Evolutionary conservation across 2,888 invertebrate genomes (phyloP).

Genomic region (Lasioglossum figueresi): DNA sequence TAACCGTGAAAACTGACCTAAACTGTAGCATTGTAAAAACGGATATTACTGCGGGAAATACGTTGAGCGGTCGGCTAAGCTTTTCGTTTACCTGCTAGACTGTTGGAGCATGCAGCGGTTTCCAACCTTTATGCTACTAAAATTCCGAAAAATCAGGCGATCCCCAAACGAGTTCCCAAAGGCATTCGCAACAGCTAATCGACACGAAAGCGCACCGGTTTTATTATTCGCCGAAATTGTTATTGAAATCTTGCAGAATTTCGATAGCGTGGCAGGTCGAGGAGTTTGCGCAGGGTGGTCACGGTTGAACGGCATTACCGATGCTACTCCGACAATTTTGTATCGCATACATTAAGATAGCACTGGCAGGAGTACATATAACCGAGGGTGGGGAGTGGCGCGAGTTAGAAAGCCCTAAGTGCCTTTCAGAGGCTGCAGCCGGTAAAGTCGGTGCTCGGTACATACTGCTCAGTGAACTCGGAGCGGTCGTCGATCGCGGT

Average conservation of each 20-base stretch:
- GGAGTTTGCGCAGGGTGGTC: background rate
- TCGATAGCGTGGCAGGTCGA: background rate
- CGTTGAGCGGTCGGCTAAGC: too few relatives aligned
- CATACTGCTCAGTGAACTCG: conserved; percentile 78
- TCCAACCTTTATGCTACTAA: too few relatives aligned
- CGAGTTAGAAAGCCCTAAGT: conserved; percentile 72
- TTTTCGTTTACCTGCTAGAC: too few relatives aligned
- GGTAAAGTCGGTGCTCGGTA: conserved; percentile 75
- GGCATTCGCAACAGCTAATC: too few relatives aligned
- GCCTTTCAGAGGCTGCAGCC: conserved; percentile 69
- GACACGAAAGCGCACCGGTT: background rate
- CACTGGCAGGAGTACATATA: background rate
- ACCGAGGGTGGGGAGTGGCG: conserved; percentile 56
- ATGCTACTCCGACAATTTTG: conserved; percentile 38
- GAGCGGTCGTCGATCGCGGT: conserved; percentile 75
- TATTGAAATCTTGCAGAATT: background rate
- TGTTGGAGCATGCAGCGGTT: too few relatives aligned
- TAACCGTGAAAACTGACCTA: conserved; percentile 17
- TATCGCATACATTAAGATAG: conserved; percentile 45
- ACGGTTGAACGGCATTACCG: background rate
- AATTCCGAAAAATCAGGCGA: too few relatives aligned
- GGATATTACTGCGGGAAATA: background rate
- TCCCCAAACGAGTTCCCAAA: too few relatives aligned
- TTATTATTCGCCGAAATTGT: background rate
- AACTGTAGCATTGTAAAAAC: background rate